phyloP scores from a whole-genome alignment of 30 jellyfish, hydroid and myxozoan species.

The Clytia hemisphaerica region DNA sequence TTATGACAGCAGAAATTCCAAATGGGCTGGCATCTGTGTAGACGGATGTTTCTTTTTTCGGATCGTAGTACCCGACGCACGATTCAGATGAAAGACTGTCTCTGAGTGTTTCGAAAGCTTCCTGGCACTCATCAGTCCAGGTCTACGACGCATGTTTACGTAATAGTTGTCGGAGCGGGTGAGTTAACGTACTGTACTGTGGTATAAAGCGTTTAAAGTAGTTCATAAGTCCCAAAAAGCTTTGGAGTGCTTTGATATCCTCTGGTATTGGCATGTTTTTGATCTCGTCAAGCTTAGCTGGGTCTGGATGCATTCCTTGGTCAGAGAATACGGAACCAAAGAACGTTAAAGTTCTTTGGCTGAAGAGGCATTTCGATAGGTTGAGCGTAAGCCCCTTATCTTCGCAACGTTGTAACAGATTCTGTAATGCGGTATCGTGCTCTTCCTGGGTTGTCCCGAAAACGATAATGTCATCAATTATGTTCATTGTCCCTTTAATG shows the following conservation, averaged over 20 bases:
- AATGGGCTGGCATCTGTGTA: constrained; percentile 46
- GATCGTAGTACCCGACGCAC: constrained; percentile 37
- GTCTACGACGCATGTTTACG: constrained; percentile 7
- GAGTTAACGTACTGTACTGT: constrained; percentile 3
- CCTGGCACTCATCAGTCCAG: constrained; percentile 34
- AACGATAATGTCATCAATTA: constrained; percentile 7
- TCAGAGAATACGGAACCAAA: constrained; percentile 8
- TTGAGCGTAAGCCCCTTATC: constrained; percentile 33
- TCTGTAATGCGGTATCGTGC: background rate
- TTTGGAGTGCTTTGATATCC: constrained; percentile 23
- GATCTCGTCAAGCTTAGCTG: constrained; percentile 22
- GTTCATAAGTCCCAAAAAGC: constrained; percentile 34
- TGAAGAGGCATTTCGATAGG: constrained; percentile 31
- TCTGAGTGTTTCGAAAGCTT: constrained; percentile 6
- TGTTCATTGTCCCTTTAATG: background rate
- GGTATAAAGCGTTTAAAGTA: constrained; percentile 32
- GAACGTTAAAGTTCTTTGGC: constrained; percentile 22
- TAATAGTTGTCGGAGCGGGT: constrained; percentile 17
- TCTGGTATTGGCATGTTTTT: constrained; percentile 12
- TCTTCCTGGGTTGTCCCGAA: background rate
- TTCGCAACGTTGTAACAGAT: constrained; percentile 10
- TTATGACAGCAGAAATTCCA: constrained; percentile 39
- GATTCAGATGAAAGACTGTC: constrained; percentile 28
- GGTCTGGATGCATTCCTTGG: constrained; percentile 46
- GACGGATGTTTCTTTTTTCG: constrained; percentile 30